These are phyloP conservation scores for Simalia tracyae DNA, from an alignment of 2,797 vertebrate species.

Conservation along the genomic window DNA sequence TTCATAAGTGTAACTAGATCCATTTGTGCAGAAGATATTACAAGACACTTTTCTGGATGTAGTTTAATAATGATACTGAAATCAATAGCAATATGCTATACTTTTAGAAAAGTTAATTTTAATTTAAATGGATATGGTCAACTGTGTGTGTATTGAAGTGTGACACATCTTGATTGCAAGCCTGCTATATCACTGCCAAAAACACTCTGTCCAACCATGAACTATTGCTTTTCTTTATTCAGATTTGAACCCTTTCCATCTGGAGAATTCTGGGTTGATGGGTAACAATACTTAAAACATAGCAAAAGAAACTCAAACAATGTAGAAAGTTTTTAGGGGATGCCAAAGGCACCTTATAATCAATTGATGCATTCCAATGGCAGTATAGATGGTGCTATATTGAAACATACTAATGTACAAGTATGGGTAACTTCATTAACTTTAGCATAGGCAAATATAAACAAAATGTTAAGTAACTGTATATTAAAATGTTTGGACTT, in stretches of 20 bases:
- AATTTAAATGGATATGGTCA: constrained; percentile 11
- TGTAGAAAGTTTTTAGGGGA: not conserved
- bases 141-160: constrained; percentile 27
- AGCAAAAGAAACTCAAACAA: not conserved
- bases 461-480: not conserved
- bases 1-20: not conserved
- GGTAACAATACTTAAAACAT: not conserved
- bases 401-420: not conserved
- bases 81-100: not conserved
- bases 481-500: not conserved
- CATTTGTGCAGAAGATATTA: constrained; percentile 7
- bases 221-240: constrained; percentile 26
- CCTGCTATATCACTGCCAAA: not conserved
- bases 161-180: constrained; percentile 34
- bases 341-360: not conserved
- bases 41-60: constrained; percentile 14
- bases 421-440: not conserved
- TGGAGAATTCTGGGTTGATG: not conserved
- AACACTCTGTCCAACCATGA: constrained; percentile 12
- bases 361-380: not conserved
- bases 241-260: constrained; percentile 12
- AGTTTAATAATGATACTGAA: constrained; percentile 13
- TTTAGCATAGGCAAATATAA: not conserved
- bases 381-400: not conserved
- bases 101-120: constrained; percentile 27